Conservation (phyloP, 2,797 vertebrate species). For the Anomalospiza imberbis region DNA sequence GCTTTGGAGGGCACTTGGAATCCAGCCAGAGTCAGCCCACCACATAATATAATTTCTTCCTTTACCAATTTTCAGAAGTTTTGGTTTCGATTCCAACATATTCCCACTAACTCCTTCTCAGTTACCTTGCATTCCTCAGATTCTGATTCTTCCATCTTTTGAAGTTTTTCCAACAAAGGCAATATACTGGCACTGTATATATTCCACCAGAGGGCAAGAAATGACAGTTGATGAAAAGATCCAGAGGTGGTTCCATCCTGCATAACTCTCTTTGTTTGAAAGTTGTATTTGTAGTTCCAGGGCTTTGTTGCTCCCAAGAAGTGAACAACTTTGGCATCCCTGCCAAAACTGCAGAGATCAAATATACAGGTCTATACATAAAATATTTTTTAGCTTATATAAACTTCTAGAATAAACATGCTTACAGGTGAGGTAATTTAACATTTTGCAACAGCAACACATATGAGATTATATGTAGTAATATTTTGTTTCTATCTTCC, state of each 20-base stretch:
- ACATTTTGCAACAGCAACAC: background rate
- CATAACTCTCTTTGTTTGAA: constrained; percentile 44
- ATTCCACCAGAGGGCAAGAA: constrained; percentile 83
- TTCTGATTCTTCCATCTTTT: background rate
- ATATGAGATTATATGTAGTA: background rate
- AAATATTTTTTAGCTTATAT: background rate
- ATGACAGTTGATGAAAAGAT: constrained; percentile 52
- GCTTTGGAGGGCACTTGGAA: background rate
- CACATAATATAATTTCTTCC: background rate
- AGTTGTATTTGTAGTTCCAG: constrained; percentile 73
- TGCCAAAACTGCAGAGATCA: constrained; percentile 75
- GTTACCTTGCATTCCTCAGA: constrained; percentile 33
- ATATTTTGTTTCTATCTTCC: background rate
- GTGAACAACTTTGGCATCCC: constrained; percentile 82
- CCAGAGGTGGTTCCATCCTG: constrained; percentile 19
- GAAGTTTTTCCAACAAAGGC: constrained; percentile 45
- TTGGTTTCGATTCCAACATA: background rate
- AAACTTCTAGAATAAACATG: background rate
- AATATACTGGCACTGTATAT: constrained; percentile 67
- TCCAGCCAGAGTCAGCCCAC: background rate
- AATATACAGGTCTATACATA: background rate
- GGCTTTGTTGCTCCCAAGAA: constrained; percentile 84
- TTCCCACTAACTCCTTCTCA: background rate
- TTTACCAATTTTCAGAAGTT: background rate
- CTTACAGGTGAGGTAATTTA: background rate